Evolutionary conservation across 1,140 invertebrate genomes (phyloP), one percentile per base, ranked within the genome.

Genomic region (Drosophila nigromelanica): DNA sequence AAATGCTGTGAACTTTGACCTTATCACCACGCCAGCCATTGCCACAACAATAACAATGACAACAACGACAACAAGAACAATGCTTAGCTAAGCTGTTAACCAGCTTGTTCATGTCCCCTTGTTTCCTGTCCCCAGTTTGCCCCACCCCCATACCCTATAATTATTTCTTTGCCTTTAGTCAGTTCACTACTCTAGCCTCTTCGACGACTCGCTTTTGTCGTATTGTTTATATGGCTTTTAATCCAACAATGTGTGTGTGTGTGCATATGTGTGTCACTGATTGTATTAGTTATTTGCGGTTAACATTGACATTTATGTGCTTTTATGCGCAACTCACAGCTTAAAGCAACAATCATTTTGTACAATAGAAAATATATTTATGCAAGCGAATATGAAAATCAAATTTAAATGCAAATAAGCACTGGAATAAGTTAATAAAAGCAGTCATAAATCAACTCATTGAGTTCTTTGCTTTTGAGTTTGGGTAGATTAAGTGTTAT

Each of bases 1-100:
- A 70, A 74, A 77, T 74, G 51, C 47, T 73, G 52, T 45, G 77
- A 86, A 85, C 80, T 85, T 86, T 85, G 73, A 85, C 73, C 80
- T 83, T 79, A 42, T 18, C 45, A 14, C 21, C 42, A 47, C 35
- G n/a, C 14, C 43, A 60, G 51, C 56, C 35, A 48, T 39, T 56
- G 4, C 48, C 33, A 47, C 10, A 21, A 12, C 67, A 40, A 63
- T 52, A 59, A 43, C 75, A 68, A 71, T 68, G 55, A 58, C 58
- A 63, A 35, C 70, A 70, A 72, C 55, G n/a, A 24, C 14, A 15
- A 15, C 39, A 37, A 14, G 21, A 40, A 42, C 40, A 35, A 45
- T 35, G 42, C 56, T 59, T 59, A 54, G 56, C 58, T 73, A 83
- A 80, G 73, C 63, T 76, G 76, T 73, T 79, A 72, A 86, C 78